Percentiles rank a stretch among this genome's conserved stretches.
Conservation (phyloP, 2,797 vertebrate species). For the Girardinus metallicus region DNA sequence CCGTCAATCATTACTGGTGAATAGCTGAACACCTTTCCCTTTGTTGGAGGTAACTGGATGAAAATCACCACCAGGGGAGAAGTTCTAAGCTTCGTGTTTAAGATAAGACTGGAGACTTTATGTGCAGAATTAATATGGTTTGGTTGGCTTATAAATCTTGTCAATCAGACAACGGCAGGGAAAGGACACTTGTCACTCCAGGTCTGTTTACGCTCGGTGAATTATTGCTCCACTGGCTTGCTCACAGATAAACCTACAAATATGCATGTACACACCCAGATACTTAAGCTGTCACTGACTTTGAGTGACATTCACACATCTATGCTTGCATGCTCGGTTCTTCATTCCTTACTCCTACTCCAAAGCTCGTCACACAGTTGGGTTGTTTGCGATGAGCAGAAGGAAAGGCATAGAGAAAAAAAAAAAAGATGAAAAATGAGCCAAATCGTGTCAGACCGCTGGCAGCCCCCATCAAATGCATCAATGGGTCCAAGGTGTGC, state of each 20-base stretch:
- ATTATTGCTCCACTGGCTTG: constrained; percentile 28
- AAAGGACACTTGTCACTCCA: constrained; percentile 55
- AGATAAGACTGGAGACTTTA: constrained; percentile 19
- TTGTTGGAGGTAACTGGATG: constrained; percentile 46
- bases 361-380: background rate
- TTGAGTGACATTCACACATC: constrained; percentile 63
- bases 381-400: constrained; percentile 37
- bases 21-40: constrained; percentile 37
- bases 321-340: constrained; percentile 15
- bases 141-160: constrained; percentile 37
- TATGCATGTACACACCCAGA: constrained; percentile 20
- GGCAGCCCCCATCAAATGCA: constrained; percentile 72
- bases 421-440: constrained; percentile 70
- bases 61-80: constrained; percentile 58
- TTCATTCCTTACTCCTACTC: constrained; percentile 15
- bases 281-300: constrained; percentile 45
- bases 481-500: constrained; percentile 68
- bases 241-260: constrained; percentile 33
- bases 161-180: constrained; percentile 42
- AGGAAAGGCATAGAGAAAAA: constrained; percentile 12
- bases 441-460: constrained; percentile 71
- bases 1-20: constrained; percentile 44
- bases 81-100: constrained; percentile 20
- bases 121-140: background rate
- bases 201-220: constrained; percentile 36